Percentiles rank a stretch among this genome's conserved stretches.
Evolutionary conservation across 1,140 invertebrate species (phyloP).

Genomic region (Leptinotarsa undecemlineata): DNA sequence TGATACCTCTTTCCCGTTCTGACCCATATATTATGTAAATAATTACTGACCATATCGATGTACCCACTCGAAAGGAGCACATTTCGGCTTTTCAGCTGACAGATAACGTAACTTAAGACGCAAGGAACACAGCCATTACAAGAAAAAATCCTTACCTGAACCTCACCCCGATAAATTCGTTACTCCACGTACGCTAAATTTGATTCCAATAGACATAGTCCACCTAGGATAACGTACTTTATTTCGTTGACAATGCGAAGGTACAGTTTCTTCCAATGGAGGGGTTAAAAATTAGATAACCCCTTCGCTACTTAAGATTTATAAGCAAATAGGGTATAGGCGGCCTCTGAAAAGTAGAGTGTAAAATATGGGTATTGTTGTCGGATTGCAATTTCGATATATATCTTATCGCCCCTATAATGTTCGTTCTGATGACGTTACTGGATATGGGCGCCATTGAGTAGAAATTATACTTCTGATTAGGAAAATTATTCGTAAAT

Average conservation of each 20-base stretch:
- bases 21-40: constrained; percentile 3
- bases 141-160: constrained; percentile 3
- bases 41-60: background rate
- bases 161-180: background rate
- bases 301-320: constrained; percentile 8
- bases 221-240: background rate
- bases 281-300: constrained; percentile 8
- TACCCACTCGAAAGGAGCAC: background rate
- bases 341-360: background rate
- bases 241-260: background rate
- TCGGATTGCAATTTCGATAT: constrained; percentile 4
- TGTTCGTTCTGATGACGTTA: background rate
- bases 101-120: constrained; percentile 2
- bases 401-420: background rate
- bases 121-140: background rate
- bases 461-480: background rate
- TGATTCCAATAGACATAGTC: background rate
- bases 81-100: constrained; percentile 2
- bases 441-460: background rate
- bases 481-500: background rate
- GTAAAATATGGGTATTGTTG: background rate
- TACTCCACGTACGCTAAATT: background rate
- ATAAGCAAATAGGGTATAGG: constrained; percentile 2
- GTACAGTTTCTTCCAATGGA: background rate
- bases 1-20: background rate